Evolutionary conservation across 2,888 invertebrate genomes (phyloP).

Genomic region (Amorpha juglandis): DNA sequence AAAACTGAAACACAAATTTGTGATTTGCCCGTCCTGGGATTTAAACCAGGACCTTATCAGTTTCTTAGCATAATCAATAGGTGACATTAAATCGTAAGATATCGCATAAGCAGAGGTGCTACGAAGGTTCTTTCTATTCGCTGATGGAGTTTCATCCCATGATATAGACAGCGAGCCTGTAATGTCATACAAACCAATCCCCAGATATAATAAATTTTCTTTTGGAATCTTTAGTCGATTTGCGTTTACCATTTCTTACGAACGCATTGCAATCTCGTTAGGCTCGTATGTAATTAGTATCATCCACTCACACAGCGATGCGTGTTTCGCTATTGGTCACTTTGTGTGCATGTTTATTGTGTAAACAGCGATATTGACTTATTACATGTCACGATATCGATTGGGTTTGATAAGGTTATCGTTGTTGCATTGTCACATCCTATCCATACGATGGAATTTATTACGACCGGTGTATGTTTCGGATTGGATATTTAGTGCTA

Average conservation of each 20-base stretch:
- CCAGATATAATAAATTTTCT: too few relatives aligned
- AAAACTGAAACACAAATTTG: too few relatives aligned
- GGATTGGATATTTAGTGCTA: not conserved
- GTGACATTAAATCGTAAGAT: too few relatives aligned
- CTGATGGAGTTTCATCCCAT: too few relatives aligned
- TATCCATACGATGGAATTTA: constrained; percentile 1
- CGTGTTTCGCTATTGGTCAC: constrained; percentile 32
- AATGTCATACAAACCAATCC: too few relatives aligned
- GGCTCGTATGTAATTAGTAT: constrained; percentile 34
- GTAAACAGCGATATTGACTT: constrained; percentile 22
- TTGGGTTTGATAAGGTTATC: constrained; percentile 27
- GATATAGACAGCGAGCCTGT: too few relatives aligned
- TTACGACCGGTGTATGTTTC: constrained; percentile 1
- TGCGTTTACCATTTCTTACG: constrained; percentile 33
- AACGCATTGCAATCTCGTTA: constrained; percentile 28
- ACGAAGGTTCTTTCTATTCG: too few relatives aligned
- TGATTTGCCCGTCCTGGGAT: too few relatives aligned
- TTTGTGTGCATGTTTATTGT: constrained; percentile 27
- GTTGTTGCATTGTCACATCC: constrained; percentile 14
- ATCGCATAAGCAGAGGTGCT: too few relatives aligned
- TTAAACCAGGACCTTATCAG: too few relatives aligned
- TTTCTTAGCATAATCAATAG: too few relatives aligned
- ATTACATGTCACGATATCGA: constrained; percentile 28
- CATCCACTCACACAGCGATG: constrained; percentile 28
- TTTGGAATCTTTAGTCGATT: constrained; percentile 37